Conservation (phyloP, 2,888 invertebrate genomes). For the Hemaris fuciformis region DNA sequence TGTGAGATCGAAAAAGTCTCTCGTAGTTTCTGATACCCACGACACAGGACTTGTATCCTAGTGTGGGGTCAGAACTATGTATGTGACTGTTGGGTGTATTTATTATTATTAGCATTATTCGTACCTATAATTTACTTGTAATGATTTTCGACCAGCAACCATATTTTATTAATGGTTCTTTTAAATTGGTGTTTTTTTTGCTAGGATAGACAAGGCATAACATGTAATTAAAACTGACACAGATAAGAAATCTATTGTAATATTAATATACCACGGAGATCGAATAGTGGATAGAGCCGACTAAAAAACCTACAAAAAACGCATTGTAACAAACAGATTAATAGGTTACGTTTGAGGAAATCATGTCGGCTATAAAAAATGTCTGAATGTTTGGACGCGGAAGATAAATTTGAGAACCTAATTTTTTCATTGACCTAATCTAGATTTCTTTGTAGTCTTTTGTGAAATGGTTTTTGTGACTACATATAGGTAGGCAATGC, state of each 20-base stretch:
- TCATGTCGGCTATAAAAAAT: not conserved
- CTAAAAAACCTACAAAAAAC: not conserved
- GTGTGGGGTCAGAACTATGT: no score
- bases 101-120: no score
- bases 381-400: not conserved
- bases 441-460: not conserved
- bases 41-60: no score
- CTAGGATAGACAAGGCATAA: no score
- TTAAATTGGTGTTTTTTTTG: no score
- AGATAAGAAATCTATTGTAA: not conserved
- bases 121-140: no score
- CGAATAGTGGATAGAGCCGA: not conserved
- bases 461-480: not conserved
- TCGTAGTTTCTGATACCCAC: no score
- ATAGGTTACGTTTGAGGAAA: not conserved
- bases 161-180: no score
- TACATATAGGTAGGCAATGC: not conserved
- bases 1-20: no score
- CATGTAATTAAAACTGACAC: not conserved
- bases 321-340: conserved; percentile 1
- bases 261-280: not conserved
- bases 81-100: no score
- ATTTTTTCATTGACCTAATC: conserved; percentile 4
- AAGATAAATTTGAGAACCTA: not conserved
- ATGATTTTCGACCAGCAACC: no score